phyloP scores from a whole-genome alignment of 2,888 invertebrate genomes.

The Pycnomerus fuliginosus region DNA sequence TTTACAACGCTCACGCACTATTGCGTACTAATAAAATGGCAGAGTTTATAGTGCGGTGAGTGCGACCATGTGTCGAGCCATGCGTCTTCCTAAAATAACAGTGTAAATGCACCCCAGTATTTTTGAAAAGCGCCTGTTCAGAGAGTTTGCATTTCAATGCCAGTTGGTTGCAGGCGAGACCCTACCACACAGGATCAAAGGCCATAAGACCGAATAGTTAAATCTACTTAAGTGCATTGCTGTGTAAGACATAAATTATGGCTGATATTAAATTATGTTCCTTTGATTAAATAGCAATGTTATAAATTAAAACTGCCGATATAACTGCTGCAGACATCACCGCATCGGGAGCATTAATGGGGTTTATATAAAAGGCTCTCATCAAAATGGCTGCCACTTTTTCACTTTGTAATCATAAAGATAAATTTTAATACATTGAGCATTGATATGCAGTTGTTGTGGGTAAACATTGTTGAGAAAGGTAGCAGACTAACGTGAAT shows the following conservation, averaged over 20 bases:
- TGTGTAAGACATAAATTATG: conserved; percentile 36
- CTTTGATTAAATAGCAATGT: conserved; percentile 26
- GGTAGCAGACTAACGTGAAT: too few relatives aligned
- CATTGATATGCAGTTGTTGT: too few relatives aligned
- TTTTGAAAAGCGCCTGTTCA: conserved; percentile 28
- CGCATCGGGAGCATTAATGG: too few relatives aligned
- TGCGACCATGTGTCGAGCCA: conserved; percentile 30
- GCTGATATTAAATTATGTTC: conserved; percentile 27
- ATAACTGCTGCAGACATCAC: too few relatives aligned
- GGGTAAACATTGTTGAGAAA: too few relatives aligned
- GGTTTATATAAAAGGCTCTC: too few relatives aligned
- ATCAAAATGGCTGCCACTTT: too few relatives aligned
- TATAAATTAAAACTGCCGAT: conserved; percentile 18
- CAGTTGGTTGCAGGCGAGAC: conserved; percentile 34
- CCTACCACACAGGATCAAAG: conserved; percentile 32
- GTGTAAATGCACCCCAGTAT: conserved; percentile 33
- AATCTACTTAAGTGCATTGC: conserved; percentile 37
- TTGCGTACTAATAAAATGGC: conserved; percentile 34
- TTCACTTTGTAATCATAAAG: too few relatives aligned
- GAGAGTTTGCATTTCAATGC: conserved; percentile 35
- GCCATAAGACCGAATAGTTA: conserved; percentile 30
- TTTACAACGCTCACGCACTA: conserved; percentile 34
- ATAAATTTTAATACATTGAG: too few relatives aligned
- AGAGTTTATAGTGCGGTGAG: conserved; percentile 25
- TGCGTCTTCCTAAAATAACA: conserved; percentile 40